Percentiles rank a stretch among this genome's conserved stretches.
Evolutionary conservation across 30 jellyfish, hydroid and myxozoan genomes (phyloP).

Genomic region (Pseudorhiza aurosa): DNA sequence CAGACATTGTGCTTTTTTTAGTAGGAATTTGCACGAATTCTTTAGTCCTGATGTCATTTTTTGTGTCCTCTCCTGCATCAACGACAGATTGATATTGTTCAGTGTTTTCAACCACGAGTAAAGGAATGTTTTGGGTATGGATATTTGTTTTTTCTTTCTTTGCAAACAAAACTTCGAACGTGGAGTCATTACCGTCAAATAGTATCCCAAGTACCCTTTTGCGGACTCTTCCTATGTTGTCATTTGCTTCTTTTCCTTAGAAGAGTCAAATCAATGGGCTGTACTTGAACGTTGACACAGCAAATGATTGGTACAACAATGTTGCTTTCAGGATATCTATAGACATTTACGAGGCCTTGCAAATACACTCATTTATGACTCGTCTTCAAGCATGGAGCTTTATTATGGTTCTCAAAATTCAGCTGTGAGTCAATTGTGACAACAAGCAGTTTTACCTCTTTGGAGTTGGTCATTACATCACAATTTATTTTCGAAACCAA

Average conservation of each 20-base stretch:
- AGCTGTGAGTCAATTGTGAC: slow-evolving; percentile 34
- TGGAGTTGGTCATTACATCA: slow-evolving; percentile 12
- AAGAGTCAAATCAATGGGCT: slow-evolving; percentile 27
- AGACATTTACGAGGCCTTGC: slow-evolving; percentile 9
- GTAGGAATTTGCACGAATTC: background rate
- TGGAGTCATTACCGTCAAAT: background rate
- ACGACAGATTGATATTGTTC: background rate
- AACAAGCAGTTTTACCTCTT: slow-evolving; percentile 26
- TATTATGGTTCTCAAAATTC: slow-evolving; percentile 13
- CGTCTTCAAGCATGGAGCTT: background rate
- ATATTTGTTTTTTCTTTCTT: background rate
- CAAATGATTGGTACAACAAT: background rate
- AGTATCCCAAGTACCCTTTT: background rate
- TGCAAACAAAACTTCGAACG: slow-evolving; percentile 3
- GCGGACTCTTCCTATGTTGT: slow-evolving; percentile 7
- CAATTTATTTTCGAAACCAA: background rate
- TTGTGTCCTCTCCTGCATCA: background rate
- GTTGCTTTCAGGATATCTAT: background rate
- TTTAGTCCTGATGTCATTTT: background rate
- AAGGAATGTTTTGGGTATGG: background rate
- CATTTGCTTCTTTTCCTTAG: slow-evolving; percentile 29
- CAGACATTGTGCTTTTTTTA: background rate
- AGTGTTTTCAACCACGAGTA: background rate
- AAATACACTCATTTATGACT: background rate
- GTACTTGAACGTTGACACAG: slow-evolving; percentile 16